Conservation (phyloP, 2,888 invertebrate species). For the Torymus aiolomorphi region DNA sequence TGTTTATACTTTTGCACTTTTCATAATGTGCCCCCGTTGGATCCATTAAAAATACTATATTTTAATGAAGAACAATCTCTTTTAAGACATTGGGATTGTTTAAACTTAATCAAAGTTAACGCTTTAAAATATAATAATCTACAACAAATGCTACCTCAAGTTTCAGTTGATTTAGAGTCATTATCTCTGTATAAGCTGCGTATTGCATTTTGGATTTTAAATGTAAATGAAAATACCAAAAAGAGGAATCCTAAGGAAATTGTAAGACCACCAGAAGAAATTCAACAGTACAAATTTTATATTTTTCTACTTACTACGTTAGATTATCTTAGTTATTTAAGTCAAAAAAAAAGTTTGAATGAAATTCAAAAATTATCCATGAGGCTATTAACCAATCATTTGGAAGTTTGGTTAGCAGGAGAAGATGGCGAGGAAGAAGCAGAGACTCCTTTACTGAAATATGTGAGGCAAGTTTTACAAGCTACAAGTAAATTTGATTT, state of each 20-base stretch:
- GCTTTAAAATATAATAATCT: slow-evolving; percentile 44
- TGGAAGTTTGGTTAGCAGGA: slow-evolving; percentile 68
- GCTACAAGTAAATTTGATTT: slow-evolving; percentile 56
- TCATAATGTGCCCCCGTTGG: slow-evolving; percentile 58
- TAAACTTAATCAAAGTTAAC: slow-evolving; percentile 69
- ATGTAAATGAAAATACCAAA: slow-evolving; percentile 65
- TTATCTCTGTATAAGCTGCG: slow-evolving; percentile 64
- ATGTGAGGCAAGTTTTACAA: slow-evolving; percentile 60
- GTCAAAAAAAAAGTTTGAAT: slow-evolving; percentile 55
- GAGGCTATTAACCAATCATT: slow-evolving; percentile 66
- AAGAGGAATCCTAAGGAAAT: slow-evolving; percentile 63
- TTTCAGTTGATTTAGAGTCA: slow-evolving; percentile 62
- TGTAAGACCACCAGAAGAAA: slow-evolving; percentile 22
- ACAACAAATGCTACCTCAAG: slow-evolving; percentile 48
- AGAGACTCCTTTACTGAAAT: slow-evolving; percentile 52
- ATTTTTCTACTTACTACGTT: slow-evolving; percentile 67
- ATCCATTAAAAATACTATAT: slow-evolving; percentile 63
- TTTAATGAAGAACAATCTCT: slow-evolving; percentile 56
- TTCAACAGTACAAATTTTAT: slow-evolving; percentile 64
- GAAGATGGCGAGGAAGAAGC: slow-evolving; percentile 61
- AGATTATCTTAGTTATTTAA: slow-evolving; percentile 62
- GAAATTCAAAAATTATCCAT: slow-evolving; percentile 63
- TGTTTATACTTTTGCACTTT: slow-evolving; percentile 66
- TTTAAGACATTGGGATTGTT: slow-evolving; percentile 70
- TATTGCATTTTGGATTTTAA: slow-evolving; percentile 68